A percentile compares a stretch with the other conserved stretches of the same genome.
Evolutionary conservation across 2,113 vertebrate species (phyloP).

Genomic region (Nibea coibor): DNA sequence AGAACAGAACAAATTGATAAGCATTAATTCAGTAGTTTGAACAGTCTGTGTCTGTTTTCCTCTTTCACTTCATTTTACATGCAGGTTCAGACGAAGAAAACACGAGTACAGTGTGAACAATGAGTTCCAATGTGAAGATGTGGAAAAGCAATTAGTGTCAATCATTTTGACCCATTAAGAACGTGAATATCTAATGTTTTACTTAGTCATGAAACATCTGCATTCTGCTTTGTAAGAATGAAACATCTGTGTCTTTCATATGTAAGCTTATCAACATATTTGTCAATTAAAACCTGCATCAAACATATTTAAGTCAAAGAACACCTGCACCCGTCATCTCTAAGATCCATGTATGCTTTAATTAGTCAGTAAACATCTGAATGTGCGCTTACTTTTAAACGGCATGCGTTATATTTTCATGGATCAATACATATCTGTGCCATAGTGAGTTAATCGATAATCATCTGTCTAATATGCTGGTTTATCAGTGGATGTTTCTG

Average conservation of each 20-base stretch:
- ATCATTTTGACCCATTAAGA: constrained; percentile 7
- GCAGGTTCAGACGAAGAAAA: background rate
- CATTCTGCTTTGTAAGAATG: constrained; percentile 19
- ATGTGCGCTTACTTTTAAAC: background rate
- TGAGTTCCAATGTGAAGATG: constrained; percentile 3
- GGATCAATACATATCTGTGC: constrained; percentile 35
- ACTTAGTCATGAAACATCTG: background rate
- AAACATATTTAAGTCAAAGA: background rate
- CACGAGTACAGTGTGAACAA: background rate
- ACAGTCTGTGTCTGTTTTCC: background rate
- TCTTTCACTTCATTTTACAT: background rate
- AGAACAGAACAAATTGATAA: background rate
- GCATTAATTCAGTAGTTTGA: background rate
- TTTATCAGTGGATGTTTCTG: constrained; percentile 31
- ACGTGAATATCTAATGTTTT: background rate
- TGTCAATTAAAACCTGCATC: constrained; percentile 7
- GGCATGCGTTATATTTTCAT: constrained; percentile 1
- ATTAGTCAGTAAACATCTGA: constrained; percentile 4
- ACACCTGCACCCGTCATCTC: background rate
- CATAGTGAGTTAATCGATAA: constrained; percentile 41
- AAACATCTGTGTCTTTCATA: background rate
- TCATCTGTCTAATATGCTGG: background rate
- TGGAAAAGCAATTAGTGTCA: constrained; percentile 27
- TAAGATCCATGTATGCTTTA: background rate
- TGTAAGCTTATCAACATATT: background rate